Conservation (phyloP, 2,888 invertebrate species). For the Sericinus montela region DNA sequence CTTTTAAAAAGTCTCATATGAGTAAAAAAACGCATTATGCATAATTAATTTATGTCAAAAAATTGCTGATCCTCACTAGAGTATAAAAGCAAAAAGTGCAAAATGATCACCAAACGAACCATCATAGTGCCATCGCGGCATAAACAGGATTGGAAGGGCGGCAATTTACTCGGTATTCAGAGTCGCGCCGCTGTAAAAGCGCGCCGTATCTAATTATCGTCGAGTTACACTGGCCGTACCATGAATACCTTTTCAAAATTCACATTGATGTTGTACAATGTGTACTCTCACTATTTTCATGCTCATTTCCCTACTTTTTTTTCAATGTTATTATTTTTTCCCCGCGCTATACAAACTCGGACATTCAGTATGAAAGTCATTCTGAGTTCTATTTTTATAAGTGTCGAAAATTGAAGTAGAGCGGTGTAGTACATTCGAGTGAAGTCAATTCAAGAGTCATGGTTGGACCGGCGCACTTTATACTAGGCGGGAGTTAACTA, state of each 20-base stretch:
- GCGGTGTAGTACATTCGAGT: conserved; percentile 9
- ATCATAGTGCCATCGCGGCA: conserved; percentile 53
- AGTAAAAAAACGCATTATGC: too few species aligned
- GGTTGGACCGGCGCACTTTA: conserved; percentile 36
- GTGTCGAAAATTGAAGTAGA: neutral
- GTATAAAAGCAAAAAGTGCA: conserved; percentile 28
- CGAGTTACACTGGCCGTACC: conserved; percentile 53
- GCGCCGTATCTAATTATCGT: conserved; percentile 77
- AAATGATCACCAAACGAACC: conserved; percentile 48
- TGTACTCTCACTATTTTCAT: neutral
- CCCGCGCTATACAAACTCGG: neutral
- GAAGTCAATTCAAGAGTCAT: conserved; percentile 26
- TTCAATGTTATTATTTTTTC: neutral
- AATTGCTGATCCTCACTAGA: conserved; percentile 7
- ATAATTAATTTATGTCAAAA: conserved; percentile 4
- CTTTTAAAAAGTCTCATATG: too few species aligned
- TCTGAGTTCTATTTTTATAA: neutral
- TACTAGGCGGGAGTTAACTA: conserved; percentile 48
- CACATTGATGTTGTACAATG: conserved; percentile 19
- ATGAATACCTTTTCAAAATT: conserved; percentile 42
- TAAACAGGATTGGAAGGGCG: conserved; percentile 73
- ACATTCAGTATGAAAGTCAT: neutral
- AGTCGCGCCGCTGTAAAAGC: conserved; percentile 72
- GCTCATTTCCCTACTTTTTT: conserved; percentile 3
- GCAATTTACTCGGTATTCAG: conserved; percentile 75